Evolutionary conservation across 2,888 invertebrate species (phyloP).

Genomic region (Tubulanus polymorphus): DNA sequence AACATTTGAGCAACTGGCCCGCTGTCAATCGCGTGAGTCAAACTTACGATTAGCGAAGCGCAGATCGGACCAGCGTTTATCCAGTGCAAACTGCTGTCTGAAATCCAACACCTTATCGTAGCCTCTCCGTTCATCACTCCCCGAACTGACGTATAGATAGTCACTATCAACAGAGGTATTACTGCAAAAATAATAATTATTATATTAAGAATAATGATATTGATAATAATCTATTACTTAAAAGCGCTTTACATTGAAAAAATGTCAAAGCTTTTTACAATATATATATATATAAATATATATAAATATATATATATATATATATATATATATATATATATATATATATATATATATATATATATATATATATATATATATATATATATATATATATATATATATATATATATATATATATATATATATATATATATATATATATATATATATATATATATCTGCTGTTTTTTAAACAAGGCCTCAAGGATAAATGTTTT

Average conservation of each 20-base stretch:
- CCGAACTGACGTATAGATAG: constrained; percentile 26
- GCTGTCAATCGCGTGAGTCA: background rate
- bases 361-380: too few relatives aligned
- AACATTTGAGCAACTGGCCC: background rate
- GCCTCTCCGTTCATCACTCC: constrained; percentile 12
- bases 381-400: too few relatives aligned
- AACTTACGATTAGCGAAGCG: constrained; percentile 32
- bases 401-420: too few relatives aligned
- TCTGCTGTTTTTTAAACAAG: too few relatives aligned
- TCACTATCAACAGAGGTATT: constrained; percentile 23
- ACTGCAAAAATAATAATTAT: constrained; percentile 19
- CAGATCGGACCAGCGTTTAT: constrained; percentile 36
- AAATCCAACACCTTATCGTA: constrained; percentile 38
- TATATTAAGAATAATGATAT: background rate
- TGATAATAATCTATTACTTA: background rate
- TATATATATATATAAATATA: background rate
- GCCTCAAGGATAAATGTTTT: too few relatives aligned
- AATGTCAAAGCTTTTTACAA: background rate
- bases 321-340: background rate
- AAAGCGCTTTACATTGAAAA: too few relatives aligned
- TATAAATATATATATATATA: background rate
- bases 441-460: too few relatives aligned
- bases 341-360: too few relatives aligned
- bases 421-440: too few relatives aligned
- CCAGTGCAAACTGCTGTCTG: constrained; percentile 29